Conservation (phyloP, 2,888 invertebrate species). For the Eueremaeus valkanovi region DNA sequence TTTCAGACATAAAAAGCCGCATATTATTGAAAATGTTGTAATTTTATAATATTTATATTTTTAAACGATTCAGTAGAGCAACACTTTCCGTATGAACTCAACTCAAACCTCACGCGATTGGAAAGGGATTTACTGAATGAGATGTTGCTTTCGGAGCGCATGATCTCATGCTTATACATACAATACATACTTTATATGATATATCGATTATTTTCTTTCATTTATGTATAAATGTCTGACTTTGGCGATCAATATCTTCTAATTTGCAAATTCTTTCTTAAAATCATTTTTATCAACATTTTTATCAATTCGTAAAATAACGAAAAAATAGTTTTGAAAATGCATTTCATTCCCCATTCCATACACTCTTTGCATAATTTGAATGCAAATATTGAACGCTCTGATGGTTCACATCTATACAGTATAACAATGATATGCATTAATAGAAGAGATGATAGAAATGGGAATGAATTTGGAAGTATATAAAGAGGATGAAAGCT, state of each 20-base stretch:
- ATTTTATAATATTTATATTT: neutral
- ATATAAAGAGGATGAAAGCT: too few relatives aligned
- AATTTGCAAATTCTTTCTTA: neutral
- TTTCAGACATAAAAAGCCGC: neutral
- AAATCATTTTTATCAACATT: too few relatives aligned
- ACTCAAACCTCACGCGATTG: slow-evolving; percentile 22
- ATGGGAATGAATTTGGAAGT: too few relatives aligned
- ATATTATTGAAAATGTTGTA: neutral
- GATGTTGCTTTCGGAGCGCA: neutral
- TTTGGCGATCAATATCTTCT: slow-evolving; percentile 2
- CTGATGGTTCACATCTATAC: too few relatives aligned
- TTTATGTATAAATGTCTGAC: neutral
- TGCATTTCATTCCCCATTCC: too few relatives aligned
- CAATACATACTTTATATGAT: neutral
- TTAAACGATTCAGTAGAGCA: neutral
- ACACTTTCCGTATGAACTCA: neutral
- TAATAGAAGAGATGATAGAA: too few relatives aligned
- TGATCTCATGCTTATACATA: neutral
- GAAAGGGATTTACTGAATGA: slow-evolving; percentile 31
- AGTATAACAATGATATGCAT: too few relatives aligned
- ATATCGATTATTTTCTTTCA: slow-evolving; percentile 9
- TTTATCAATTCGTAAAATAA: too few relatives aligned
- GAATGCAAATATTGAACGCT: too few relatives aligned
- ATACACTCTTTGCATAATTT: too few relatives aligned
- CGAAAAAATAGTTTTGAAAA: too few relatives aligned